Conservation (phyloP, 2,797 vertebrate genomes). For the Huso huso region DNA sequence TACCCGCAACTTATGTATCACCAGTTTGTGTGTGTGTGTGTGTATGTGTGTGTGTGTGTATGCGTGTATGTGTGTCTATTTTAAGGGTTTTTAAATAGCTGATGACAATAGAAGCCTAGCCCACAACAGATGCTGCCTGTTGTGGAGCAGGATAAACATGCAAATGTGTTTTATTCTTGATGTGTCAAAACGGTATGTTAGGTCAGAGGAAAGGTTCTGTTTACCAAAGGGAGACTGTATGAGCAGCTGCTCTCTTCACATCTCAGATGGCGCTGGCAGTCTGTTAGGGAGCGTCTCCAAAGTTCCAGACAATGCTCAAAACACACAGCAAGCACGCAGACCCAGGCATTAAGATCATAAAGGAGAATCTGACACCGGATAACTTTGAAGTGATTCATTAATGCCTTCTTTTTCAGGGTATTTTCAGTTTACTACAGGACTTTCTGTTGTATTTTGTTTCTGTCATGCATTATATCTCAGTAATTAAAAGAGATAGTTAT, state of each 20-base stretch:
- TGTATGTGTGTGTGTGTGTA: slow-evolving; percentile 20
- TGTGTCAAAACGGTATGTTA: slow-evolving; percentile 25
- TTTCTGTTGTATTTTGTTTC: no score
- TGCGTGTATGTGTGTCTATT: slow-evolving; percentile 4
- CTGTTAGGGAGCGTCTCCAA: slow-evolving; percentile 35
- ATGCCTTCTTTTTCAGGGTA: no score
- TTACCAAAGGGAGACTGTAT: slow-evolving; percentile 23
- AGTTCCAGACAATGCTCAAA: slow-evolving; percentile 6
- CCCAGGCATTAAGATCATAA: neutral
- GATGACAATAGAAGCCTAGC: slow-evolving; percentile 19
- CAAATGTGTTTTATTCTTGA: slow-evolving; percentile 20
- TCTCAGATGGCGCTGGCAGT: slow-evolving; percentile 25
- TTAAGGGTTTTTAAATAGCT: slow-evolving; percentile 22
- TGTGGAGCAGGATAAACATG: slow-evolving; percentile 21
- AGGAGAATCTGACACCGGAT: neutral
- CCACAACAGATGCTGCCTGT: slow-evolving; percentile 18
- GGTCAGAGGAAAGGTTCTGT: slow-evolving; percentile 29
- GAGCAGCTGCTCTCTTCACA: slow-evolving; percentile 38
- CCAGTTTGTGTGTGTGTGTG: slow-evolving; percentile 9
- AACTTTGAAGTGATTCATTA: neutral
- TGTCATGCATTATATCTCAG: no score
- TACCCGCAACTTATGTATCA: no score
- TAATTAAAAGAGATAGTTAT: no score
- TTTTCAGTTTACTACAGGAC: no score
- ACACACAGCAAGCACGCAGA: neutral